These are phyloP conservation scores for Puntigrus tetrazona DNA, from an alignment of 2,113 vertebrate genomes.

Conservation along the genomic window DNA sequence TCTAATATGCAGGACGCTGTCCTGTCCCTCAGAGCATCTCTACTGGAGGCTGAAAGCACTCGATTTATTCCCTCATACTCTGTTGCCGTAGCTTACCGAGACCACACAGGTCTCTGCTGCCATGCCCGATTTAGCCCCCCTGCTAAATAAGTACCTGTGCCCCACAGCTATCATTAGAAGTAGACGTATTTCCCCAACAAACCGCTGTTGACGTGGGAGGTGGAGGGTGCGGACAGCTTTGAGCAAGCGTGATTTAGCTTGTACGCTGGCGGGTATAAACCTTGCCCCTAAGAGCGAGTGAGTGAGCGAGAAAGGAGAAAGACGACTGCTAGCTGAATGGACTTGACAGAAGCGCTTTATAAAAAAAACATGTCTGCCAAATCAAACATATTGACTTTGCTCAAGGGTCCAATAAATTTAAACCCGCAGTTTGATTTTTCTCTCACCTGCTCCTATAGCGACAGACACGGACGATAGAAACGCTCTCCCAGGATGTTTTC, in stretches of 20 bases:
- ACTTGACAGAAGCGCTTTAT: constrained; percentile 37
- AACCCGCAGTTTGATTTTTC: constrained; percentile 33
- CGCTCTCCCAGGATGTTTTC: neutral
- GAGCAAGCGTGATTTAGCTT: constrained; percentile 45
- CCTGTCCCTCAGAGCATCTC: constrained; percentile 28
- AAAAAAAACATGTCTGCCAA: constrained; percentile 37
- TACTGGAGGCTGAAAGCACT: neutral
- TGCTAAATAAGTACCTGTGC: constrained; percentile 4
- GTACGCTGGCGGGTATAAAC: constrained; percentile 38
- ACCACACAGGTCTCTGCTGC: neutral
- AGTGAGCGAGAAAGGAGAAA: neutral
- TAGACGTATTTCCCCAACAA: constrained; percentile 33
- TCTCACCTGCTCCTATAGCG: neutral
- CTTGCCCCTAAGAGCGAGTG: neutral
- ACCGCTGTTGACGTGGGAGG: constrained; percentile 37
- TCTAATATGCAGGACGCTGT: constrained; percentile 45
- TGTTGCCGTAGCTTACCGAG: neutral
- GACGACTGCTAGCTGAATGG: constrained; percentile 36
- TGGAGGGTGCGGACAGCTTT: neutral
- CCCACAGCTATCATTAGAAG: constrained; percentile 18
- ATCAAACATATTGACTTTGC: constrained; percentile 52
- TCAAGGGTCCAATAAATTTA: constrained; percentile 46
- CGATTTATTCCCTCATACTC: constrained; percentile 19
- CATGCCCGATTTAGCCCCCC: constrained; percentile 13
- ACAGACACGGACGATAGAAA: neutral